Evolutionary conservation across 2,113 vertebrate genomes (phyloP).

Genomic region (Caretta caretta): DNA sequence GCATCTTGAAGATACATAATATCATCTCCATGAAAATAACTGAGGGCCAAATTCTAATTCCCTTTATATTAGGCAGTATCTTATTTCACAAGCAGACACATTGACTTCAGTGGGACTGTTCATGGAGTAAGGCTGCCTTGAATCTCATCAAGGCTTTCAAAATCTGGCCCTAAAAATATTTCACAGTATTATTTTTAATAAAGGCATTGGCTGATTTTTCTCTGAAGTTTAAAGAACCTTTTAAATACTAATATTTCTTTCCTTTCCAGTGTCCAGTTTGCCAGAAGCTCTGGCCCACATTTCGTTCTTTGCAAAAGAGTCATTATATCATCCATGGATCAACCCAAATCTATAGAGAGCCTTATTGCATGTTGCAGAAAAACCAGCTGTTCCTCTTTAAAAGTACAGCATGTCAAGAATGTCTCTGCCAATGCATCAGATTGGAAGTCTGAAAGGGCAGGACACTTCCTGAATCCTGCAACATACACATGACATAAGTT

Average conservation of each 20-base stretch:
- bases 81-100: not conserved
- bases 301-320: not conserved
- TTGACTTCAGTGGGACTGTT: not conserved
- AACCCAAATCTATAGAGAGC: not conserved
- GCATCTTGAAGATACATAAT: not conserved
- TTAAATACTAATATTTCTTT: not conserved
- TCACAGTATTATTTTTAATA: not conserved
- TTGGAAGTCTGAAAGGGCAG: not conserved
- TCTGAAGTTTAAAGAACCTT: not conserved
- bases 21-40: not conserved
- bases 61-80: not conserved
- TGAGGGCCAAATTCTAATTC: not conserved
- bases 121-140: not conserved
- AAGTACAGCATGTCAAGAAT: not conserved
- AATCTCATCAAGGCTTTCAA: not conserved
- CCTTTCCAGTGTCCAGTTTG: not conserved
- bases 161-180: not conserved
- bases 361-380: not conserved
- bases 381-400: not conserved
- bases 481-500: not conserved
- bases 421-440: not conserved
- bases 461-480: not conserved
- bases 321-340: not conserved
- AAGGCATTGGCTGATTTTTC: not conserved
- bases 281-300: not conserved